Evolutionary conservation across 2,888 invertebrate species (phyloP), one percentile per base, ranked within the genome.

Genomic region (Hyposoter dolosus): DNA sequence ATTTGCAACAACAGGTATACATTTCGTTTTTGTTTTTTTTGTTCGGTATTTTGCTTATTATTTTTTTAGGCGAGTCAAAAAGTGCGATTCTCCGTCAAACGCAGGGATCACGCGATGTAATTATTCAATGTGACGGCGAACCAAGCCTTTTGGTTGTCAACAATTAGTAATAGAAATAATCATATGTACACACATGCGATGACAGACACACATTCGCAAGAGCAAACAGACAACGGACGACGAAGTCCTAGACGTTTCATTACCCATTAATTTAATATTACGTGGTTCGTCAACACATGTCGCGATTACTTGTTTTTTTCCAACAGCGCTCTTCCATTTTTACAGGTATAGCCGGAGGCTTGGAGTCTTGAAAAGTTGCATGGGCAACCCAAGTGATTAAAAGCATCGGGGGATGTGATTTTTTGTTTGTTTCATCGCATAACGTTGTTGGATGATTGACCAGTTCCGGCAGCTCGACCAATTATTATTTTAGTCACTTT

Each of bases 111-210:
- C 56, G 69, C 82, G 85, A 84, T 84, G 86, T 74, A 88, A 88
- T 83, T 89, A 88, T 89, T 88, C 87, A 83, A 78, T 82, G 82
- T 84, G 85, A 80, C 72, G 77, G 77, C 79, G 80, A 88, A 88
- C 82, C 82, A 88, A 84, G 87, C 87, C 75, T 84, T 82, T 66
- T 53, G 65, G 53, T 78, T 65, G 63, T 60, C 60, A 68, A 76
- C 66, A 69, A 45, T 82, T 43, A 74, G 79, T 71, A 79, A 47
- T 69, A 79, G 53, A 80, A 76, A 82, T 85, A 81, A 82, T 82
- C 60, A 68, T 86, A 86, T 86, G 17, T 84, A 83, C 83, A 86
- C 82, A 86, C 47, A 60, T 71, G 40, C 50, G 17, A 32, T 60
- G 19, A 23, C 40, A 32, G 28, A 66, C 56, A 72, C 66, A 79